Evolutionary conservation across 92 coral and sea anemone species (phyloP).

Genomic region (Hydrozoanthus gracilis): DNA sequence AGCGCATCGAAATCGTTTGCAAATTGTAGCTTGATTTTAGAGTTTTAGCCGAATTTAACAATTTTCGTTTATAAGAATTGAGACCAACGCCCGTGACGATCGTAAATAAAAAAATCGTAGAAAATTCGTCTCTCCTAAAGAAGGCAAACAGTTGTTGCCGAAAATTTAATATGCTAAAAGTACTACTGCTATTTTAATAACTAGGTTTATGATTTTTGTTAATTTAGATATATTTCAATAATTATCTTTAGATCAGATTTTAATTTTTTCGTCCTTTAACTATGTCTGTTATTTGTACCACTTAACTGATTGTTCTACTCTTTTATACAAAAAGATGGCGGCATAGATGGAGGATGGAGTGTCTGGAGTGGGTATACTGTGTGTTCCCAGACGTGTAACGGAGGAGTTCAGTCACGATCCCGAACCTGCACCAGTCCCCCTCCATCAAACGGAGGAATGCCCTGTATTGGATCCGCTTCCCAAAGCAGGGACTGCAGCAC

Average conservation of each 20-base stretch:
- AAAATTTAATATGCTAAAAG: no score
- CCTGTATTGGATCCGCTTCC: conserved; percentile 57
- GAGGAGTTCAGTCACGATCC: conserved; percentile 59
- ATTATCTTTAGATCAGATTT: neutral
- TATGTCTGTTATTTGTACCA: neutral
- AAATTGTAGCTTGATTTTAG: no score
- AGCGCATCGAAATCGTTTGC: no score
- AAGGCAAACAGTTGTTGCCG: no score
- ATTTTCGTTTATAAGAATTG: no score
- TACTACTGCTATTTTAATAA: no score
- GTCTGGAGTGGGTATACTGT: conserved; percentile 68
- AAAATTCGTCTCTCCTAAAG: no score
- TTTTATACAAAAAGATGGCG: neutral
- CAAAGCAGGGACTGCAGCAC: conserved; percentile 55
- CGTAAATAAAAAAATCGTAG: no score
- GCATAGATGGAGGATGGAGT: neutral
- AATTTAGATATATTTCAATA: no score
- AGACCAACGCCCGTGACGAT: no score
- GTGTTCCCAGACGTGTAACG: conserved; percentile 67
- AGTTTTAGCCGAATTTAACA: no score
- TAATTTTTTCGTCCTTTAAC: neutral
- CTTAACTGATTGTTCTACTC: neutral
- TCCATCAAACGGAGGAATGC: conserved; percentile 69
- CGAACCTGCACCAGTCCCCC: conserved; percentile 72
- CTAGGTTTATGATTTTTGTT: no score